These are phyloP conservation scores for Caranx ignobilis DNA, from an alignment of 2,113 vertebrate species.

Conservation along the genomic window DNA sequence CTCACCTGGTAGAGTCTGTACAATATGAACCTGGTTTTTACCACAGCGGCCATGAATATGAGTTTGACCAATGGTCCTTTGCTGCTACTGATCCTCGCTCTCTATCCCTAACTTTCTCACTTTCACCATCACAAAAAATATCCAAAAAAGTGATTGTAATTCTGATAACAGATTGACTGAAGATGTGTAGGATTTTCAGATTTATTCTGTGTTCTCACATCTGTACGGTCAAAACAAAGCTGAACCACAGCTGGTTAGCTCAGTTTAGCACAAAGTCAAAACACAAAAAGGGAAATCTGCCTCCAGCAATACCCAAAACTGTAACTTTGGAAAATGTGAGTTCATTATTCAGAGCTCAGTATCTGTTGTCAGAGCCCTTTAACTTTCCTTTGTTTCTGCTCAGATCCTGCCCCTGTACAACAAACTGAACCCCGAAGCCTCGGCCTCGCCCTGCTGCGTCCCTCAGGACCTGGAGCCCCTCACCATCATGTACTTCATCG, in stretches of 20 bases:
- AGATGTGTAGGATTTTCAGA: background rate
- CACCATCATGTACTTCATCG: constrained; percentile 87
- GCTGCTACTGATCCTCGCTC: no score
- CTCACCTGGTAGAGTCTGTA: no score
- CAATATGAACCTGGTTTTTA: no score
- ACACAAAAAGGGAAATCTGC: background rate
- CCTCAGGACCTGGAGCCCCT: constrained; percentile 88
- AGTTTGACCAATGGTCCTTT: no score
- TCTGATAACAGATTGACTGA: no score
- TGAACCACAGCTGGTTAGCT: background rate
- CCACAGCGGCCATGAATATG: no score
- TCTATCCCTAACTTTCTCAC: no score
- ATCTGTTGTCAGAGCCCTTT: background rate
- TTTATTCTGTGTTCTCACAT: background rate
- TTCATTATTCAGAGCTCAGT: constrained; percentile 7
- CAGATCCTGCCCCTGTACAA: constrained; percentile 88
- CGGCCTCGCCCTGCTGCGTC: constrained; percentile 85
- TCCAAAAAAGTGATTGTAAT: no score
- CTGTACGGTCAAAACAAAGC: background rate
- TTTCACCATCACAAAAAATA: no score
- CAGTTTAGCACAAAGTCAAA: background rate
- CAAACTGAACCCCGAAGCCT: constrained; percentile 87
- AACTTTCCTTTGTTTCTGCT: constrained; percentile 30
- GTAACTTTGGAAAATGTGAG: background rate
- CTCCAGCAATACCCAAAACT: background rate